These are phyloP conservation scores for Rhopalosiphum padi DNA, from an alignment of 1,140 invertebrate species.

Conservation along the genomic window DNA sequence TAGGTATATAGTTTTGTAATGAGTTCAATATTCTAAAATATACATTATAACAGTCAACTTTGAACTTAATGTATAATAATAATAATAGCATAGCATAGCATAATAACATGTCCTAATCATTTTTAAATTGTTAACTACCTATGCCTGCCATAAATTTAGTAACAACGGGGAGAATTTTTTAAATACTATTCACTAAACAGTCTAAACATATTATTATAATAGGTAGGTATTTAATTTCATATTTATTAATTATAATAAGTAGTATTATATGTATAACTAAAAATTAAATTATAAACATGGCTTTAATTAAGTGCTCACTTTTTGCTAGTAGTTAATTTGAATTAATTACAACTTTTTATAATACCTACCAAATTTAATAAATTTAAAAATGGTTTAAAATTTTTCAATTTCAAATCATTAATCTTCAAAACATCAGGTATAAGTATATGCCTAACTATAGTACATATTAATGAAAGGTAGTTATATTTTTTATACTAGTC, in stretches of 20 bases:
- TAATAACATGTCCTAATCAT: background rate
- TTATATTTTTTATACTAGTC: background rate
- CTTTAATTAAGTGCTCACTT: background rate
- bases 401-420: background rate
- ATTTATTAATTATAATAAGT: background rate
- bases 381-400: background rate
- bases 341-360: background rate
- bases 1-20: background rate
- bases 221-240: background rate
- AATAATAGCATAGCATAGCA: background rate
- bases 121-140: background rate
- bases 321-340: background rate
- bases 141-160: background rate
- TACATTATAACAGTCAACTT: background rate
- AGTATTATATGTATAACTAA: background rate
- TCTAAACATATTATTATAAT: background rate
- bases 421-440: background rate
- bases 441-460: background rate
- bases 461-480: background rate
- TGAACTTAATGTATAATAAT: background rate
- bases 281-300: background rate
- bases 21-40: background rate
- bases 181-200: background rate
- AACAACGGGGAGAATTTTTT: background rate
- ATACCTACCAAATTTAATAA: background rate